A percentile compares a stretch with the other conserved stretches of the same genome.
Conservation (phyloP, 2,797 vertebrate species). For the Lerista edwardsae region DNA sequence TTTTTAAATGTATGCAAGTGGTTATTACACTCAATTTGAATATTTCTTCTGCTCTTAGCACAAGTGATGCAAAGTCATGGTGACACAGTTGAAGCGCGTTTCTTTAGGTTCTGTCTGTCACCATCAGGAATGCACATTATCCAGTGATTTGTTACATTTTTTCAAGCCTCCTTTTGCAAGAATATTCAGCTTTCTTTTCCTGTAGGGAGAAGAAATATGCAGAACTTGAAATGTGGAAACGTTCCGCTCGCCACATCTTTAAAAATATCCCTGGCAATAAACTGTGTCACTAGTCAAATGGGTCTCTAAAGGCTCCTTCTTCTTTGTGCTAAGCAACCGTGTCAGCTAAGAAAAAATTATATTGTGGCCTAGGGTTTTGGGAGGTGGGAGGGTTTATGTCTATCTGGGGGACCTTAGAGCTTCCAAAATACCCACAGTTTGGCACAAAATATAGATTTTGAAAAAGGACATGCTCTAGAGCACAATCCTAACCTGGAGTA, state of each 20-base stretch:
- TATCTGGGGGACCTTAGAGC: slow-evolving; percentile 20
- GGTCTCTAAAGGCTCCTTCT: slow-evolving; percentile 19
- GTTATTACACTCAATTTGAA: background rate
- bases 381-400: slow-evolving; percentile 9
- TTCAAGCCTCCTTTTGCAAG: background rate
- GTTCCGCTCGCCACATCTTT: slow-evolving; percentile 29
- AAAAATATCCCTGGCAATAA: slow-evolving; percentile 42
- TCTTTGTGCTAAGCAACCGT: slow-evolving; percentile 39
- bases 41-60: background rate
- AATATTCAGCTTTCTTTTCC: background rate
- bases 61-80: background rate
- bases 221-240: slow-evolving; percentile 25
- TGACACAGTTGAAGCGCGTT: background rate
- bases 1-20: background rate
- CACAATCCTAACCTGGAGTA: too few relatives aligned
- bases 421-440: slow-evolving; percentile 40
- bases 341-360: slow-evolving; percentile 13
- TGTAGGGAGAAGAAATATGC: slow-evolving; percentile 2
- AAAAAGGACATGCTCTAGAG: slow-evolving; percentile 19
- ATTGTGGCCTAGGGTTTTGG: background rate
- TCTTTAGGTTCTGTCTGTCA: background rate
- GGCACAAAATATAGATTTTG: slow-evolving; percentile 22
- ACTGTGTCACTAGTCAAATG: slow-evolving; percentile 33
- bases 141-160: background rate
- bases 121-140: background rate